Evolutionary conservation across 2,113 vertebrate genomes (phyloP).

Genomic region (Parus major): DNA sequence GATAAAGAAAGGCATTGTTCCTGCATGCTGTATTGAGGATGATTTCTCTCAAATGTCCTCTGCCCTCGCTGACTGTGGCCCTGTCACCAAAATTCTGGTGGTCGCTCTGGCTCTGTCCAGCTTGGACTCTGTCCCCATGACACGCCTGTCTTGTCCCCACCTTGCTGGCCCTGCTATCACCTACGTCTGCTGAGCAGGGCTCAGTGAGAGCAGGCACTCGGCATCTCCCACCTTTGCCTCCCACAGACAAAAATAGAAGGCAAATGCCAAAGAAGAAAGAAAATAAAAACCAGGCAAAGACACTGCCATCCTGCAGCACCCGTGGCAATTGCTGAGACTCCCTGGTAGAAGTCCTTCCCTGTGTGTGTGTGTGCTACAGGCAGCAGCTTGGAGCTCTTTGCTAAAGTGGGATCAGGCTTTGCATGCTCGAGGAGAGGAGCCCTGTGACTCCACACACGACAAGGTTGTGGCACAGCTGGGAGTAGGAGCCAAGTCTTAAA

Average conservation of each 20-base stretch:
- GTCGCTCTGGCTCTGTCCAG: not conserved
- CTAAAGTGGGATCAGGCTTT: not conserved
- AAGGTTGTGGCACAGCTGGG: not conserved
- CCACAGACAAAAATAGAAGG: not conserved
- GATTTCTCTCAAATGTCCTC: not conserved
- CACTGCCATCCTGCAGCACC: rapidly evolving
- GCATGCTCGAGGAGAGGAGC: rapidly evolving
- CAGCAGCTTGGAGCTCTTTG: not conserved
- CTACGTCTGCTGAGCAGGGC: not conserved
- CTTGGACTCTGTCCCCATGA: not conserved
- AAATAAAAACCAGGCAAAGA: not conserved
- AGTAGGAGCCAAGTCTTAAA: not conserved
- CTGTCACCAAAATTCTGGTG: not conserved
- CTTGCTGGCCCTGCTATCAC: not conserved
- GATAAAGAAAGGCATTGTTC: not conserved
- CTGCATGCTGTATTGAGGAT: not conserved
- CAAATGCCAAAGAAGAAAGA: not conserved
- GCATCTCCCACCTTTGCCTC: not conserved
- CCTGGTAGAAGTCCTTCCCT: not conserved
- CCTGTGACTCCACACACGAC: not conserved
- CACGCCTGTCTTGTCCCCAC: not conserved
- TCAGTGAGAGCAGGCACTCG: not conserved
- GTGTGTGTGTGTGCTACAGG: not conserved
- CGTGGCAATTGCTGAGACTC: rapidly evolving
- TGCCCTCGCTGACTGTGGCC: not conserved